A percentile compares a stretch with the other conserved stretches of the same genome.
Conservation (phyloP, 2,888 invertebrate species). For the Ectropis crepuscularia region DNA sequence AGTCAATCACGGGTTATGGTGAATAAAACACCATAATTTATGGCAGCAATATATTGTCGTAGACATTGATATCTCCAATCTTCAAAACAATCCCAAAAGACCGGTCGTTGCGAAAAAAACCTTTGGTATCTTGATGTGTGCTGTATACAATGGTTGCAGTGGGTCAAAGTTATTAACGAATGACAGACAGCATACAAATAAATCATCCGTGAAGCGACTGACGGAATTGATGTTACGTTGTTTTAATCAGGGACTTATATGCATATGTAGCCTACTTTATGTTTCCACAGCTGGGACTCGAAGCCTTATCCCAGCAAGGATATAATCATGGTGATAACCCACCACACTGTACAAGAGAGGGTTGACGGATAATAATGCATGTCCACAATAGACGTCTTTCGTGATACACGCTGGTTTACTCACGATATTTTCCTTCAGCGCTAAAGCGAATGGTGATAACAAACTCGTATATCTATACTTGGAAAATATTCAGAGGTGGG, state of each 20-base stretch:
- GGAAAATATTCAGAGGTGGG: no score
- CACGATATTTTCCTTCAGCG: no score
- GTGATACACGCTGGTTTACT: no score
- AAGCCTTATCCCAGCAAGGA: no score
- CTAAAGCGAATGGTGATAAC: no score
- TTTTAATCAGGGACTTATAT: conserved; percentile 66
- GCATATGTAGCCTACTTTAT: conserved; percentile 45
- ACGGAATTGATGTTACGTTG: conserved; percentile 65
- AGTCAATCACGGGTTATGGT: conserved; percentile 38
- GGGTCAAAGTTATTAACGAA: conserved; percentile 64
- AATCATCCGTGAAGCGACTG: conserved; percentile 66
- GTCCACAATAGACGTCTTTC: no score
- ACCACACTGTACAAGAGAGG: no score
- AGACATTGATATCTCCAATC: conserved; percentile 37
- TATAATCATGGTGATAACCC: no score
- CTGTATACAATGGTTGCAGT: conserved; percentile 55
- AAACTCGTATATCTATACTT: no score
- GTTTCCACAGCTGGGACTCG: no score
- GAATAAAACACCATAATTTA: conserved; percentile 55
- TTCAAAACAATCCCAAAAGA: conserved; percentile 50
- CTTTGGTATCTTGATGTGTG: conserved; percentile 47
- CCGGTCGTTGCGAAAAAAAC: conserved; percentile 54
- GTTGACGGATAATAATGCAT: no score
- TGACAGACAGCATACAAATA: conserved; percentile 66
- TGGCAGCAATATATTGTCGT: conserved; percentile 42